phyloP scores from a whole-genome alignment of 2,888 invertebrate genomes.

The Apotomis betuletana region DNA sequence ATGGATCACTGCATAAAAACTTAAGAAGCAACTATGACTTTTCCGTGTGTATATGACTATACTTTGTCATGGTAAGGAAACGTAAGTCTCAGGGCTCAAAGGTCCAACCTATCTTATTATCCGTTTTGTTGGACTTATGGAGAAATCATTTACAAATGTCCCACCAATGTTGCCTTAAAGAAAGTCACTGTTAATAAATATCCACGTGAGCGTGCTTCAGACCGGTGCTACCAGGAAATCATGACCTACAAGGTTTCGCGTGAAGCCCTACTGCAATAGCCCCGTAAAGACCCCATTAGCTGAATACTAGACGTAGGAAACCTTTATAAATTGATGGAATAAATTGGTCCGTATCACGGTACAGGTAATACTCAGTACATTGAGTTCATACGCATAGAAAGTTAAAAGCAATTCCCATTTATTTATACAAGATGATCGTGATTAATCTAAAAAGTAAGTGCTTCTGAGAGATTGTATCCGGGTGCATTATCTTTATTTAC shows the following conservation, averaged over 20 bases:
- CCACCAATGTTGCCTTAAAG: neutral
- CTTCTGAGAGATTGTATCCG: no score
- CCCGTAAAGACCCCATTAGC: conserved; percentile 32
- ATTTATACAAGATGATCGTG: no score
- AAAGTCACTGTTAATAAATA: neutral
- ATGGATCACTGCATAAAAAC: no score
- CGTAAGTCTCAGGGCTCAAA: neutral
- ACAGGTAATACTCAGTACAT: conserved; percentile 3
- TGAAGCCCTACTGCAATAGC: conserved; percentile 17
- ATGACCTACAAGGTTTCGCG: conserved; percentile 11
- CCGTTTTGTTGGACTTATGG: no score
- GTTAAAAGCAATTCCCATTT: neutral
- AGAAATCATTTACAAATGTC: no score
- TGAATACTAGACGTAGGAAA: conserved; percentile 20
- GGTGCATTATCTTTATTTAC: no score
- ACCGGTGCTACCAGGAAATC: conserved; percentile 19
- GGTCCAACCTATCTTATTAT: neutral
- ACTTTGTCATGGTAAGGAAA: no score
- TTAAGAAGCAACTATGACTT: no score
- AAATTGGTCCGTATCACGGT: conserved; percentile 6
- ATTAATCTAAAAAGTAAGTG: no score
- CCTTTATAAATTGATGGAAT: conserved; percentile 30
- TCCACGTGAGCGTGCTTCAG: neutral
- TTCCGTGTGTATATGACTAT: no score
- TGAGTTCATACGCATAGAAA: neutral